Evolutionary conservation across 2,888 invertebrate genomes (phyloP).

Genomic region (Kryphioiulus occultus): DNA sequence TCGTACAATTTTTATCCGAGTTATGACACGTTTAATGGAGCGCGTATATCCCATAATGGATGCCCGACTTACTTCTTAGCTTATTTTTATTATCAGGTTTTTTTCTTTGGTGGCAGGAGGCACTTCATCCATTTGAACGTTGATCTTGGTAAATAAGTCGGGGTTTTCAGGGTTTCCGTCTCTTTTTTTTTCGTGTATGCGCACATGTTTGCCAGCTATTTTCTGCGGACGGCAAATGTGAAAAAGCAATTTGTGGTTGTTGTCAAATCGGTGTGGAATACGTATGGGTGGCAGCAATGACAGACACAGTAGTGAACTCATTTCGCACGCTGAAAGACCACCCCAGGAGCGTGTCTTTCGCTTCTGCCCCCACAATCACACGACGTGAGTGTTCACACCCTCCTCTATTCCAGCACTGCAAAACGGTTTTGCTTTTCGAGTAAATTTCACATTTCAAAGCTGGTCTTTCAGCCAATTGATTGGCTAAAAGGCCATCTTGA

Average conservation of each 20-base stretch:
- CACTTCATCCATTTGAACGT: neutral
- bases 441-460: constrained; percentile 31
- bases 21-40: too few relatives aligned
- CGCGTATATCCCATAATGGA: neutral
- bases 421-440: neutral
- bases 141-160: neutral
- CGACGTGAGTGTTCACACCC: neutral
- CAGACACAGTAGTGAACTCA: neutral
- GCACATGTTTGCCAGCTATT: neutral
- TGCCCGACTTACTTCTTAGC: neutral
- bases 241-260: constrained; percentile 9
- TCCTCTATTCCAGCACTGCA: neutral
- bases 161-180: too few relatives aligned
- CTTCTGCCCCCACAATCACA: neutral
- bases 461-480: constrained; percentile 11
- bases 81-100: neutral
- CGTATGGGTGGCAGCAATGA: neutral
- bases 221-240: neutral
- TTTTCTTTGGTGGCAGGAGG: neutral
- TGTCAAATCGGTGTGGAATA: neutral
- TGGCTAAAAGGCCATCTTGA: constrained; percentile 2
- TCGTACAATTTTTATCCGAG: too few relatives aligned
- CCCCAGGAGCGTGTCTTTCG: neutral
- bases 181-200: neutral
- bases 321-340: neutral